Conservation (phyloP, 2,888 invertebrate genomes). For the Cyrtodaria siliqua region DNA sequence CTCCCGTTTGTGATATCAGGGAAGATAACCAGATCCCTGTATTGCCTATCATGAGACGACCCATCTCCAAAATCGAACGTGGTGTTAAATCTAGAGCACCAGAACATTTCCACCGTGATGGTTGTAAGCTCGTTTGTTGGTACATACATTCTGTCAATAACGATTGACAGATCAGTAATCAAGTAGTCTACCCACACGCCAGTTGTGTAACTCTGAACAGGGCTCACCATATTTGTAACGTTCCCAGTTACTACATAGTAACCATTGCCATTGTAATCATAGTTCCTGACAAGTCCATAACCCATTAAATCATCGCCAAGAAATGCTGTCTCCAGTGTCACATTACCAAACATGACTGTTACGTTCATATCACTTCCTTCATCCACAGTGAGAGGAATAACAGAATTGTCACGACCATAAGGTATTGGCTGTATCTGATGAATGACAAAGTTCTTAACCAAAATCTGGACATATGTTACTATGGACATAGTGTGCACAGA, state of each 20-base stretch:
- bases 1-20: constrained; percentile 31
- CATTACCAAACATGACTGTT: constrained; percentile 36
- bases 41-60: constrained; percentile 10
- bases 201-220: constrained; percentile 18
- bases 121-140: constrained; percentile 44
- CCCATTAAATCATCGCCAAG: constrained; percentile 32
- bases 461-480: constrained; percentile 20
- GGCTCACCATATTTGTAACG: constrained; percentile 48
- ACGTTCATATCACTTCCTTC: constrained; percentile 41
- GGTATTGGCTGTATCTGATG: constrained; percentile 45
- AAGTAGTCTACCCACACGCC: constrained; percentile 61
- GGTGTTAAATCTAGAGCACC: constrained; percentile 52
- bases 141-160: constrained; percentile 37
- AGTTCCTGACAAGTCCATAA: constrained; percentile 27
- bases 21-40: constrained; percentile 25
- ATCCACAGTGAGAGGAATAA: constrained; percentile 32
- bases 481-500: constrained; percentile 23
- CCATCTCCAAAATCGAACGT: constrained; percentile 39
- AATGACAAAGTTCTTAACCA: constrained; percentile 39
- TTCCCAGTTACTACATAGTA: constrained; percentile 35
- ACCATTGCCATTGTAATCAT: constrained; percentile 34
- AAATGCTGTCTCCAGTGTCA: constrained; percentile 31
- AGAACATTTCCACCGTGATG: constrained; percentile 42
- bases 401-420: constrained; percentile 30
- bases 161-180: constrained; percentile 42